Evolutionary conservation across 2,888 invertebrate genomes (phyloP), one percentile per base, ranked within the genome.

Genomic region (Agrilus biguttatus): DNA sequence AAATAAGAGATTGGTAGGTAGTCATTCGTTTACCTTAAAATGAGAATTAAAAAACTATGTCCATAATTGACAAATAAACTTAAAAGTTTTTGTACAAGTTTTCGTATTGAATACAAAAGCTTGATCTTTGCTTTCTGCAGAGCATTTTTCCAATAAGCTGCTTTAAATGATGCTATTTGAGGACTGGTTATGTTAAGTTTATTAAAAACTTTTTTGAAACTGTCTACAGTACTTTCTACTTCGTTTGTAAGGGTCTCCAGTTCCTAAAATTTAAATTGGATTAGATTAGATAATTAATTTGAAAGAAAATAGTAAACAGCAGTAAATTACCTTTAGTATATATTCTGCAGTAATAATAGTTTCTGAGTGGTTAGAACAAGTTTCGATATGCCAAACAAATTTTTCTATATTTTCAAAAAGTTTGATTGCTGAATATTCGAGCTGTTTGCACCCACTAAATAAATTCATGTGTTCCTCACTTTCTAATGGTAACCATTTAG

Each of bases 61-160:
- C 73, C 70, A 51, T 74, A 75, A 56, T 75, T 72, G 51, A 75
- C 67, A 55, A 72, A 75, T 21, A 76, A 57, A 53, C 70, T 72
- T 8, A 70, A 70, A 51, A 74, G 72, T 32, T 74, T 72, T 19
- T 59, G 60, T 40, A 77, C 69, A n/a, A 77, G 66, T 40, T 68
- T 69, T 44, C 70, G 66, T 40, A 75, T 60, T 37, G 72, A 65
- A 57, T 73, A 77, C 46, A 71, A 62, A 60, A 77, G 65, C 51
- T 73, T 70, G 53, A 76, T 67, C 51, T 76, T 66, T 39, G 64
- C 63, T 56, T 69, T 68, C 61, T 74, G 74, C 44, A 77, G 55
- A 43, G 66, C 66, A 50, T 72, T 67, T 53, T 69, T 73, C 55
- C 71, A 71, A 51, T 71, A 67, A 45, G 70, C 67, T 37, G 72